A percentile compares a stretch with the other conserved stretches of the same genome.
Evolutionary conservation across 2,113 vertebrate species (phyloP).

Genomic region (Chelonoidis abingdonii): DNA sequence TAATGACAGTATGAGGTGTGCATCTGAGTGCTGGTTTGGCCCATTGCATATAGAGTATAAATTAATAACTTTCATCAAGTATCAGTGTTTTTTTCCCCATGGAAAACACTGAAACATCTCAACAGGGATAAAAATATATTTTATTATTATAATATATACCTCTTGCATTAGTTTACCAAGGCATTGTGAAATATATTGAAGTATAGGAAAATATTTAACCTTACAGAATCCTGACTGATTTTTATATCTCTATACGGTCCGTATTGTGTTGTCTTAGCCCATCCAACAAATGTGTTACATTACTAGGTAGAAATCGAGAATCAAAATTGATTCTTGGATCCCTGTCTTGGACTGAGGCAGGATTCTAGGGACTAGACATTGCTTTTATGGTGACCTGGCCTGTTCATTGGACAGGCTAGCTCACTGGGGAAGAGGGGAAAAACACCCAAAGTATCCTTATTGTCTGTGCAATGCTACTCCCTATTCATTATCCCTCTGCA

Average conservation of each 20-base stretch:
- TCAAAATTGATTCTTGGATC: rapidly evolving
- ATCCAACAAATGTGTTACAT: not conserved
- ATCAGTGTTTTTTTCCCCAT: not conserved
- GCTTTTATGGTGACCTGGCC: not conserved
- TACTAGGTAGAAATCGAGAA: not conserved
- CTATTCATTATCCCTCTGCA: not conserved
- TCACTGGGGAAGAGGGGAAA: not conserved
- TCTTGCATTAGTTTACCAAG: not conserved
- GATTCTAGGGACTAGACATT: too few species aligned
- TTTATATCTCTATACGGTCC: not conserved
- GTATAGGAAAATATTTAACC: not conserved
- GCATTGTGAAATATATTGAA: rapidly evolving
- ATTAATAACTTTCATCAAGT: not conserved
- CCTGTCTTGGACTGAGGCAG: not conserved
- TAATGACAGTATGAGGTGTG: rapidly evolving
- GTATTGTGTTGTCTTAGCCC: not conserved
- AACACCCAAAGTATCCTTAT: not conserved
- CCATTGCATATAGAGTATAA: not conserved
- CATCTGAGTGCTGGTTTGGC: not conserved
- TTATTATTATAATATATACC: not conserved
- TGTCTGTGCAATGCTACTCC: not conserved
- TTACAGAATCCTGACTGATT: not conserved
- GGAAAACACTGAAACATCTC: not conserved
- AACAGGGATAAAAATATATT: not conserved
- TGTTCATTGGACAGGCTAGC: not conserved